A percentile compares a stretch with the other conserved stretches of the same genome.
Conservation (phyloP, 1,140 invertebrate genomes). For the Philotrypesis tridentata region DNA sequence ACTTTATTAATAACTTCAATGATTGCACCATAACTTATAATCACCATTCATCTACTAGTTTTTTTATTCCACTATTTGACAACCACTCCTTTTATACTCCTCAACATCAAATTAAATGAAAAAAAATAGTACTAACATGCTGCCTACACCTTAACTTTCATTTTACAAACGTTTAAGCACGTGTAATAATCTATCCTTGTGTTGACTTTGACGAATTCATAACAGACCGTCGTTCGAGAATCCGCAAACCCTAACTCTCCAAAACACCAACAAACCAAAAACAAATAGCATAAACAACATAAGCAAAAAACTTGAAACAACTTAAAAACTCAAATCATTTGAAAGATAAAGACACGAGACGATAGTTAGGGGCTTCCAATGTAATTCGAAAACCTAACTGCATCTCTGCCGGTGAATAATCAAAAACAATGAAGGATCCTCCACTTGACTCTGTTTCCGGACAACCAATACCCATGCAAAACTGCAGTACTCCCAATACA, state of each 20-base stretch:
- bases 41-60: neutral
- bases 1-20: neutral
- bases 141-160: neutral
- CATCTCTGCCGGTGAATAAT: slow-evolving; percentile 24
- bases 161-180: slow-evolving; percentile 42
- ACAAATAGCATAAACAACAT: neutral
- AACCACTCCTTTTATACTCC: neutral
- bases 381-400: slow-evolving; percentile 46
- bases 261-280: slow-evolving; percentile 18
- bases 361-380: slow-evolving; percentile 45
- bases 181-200: slow-evolving; percentile 42
- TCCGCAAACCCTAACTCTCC: neutral
- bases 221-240: slow-evolving; percentile 32
- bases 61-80: neutral
- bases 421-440: slow-evolving; percentile 46
- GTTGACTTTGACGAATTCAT: neutral
- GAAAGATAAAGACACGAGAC: slow-evolving; percentile 37
- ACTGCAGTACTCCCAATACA: slow-evolving; percentile 67
- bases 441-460: slow-evolving; percentile 52
- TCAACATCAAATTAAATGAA: neutral
- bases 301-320: neutral
- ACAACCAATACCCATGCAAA: neutral
- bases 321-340: neutral
- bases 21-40: neutral
- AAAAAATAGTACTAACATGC: neutral